These are phyloP conservation scores for Drosophila paranaensis DNA, from an alignment of 2,888 invertebrate species.

Conservation along the genomic window DNA sequence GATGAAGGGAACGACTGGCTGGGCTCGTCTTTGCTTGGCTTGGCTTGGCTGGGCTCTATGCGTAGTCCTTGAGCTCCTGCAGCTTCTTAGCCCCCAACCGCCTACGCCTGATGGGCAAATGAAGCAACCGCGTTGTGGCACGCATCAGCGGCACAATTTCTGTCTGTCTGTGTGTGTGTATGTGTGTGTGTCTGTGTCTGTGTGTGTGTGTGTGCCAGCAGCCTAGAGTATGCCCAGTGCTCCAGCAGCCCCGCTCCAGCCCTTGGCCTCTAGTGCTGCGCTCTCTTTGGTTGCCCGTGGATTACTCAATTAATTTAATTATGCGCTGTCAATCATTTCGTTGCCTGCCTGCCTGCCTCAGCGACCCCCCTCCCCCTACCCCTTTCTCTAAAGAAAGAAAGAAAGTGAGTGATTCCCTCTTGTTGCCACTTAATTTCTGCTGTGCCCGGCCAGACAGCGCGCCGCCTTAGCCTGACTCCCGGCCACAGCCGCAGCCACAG, in stretches of 20 bases:
- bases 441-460: constrained; percentile 58
- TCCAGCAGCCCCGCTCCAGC: neutral
- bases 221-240: constrained; percentile 1
- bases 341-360: constrained; percentile 57
- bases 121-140: constrained; percentile 67
- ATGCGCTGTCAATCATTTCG: constrained; percentile 85
- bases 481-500: constrained; percentile 4
- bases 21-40: neutral
- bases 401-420: constrained; percentile 72
- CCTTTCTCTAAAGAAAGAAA: constrained; percentile 25
- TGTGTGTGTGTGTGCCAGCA: constrained; percentile 4
- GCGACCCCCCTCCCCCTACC: constrained; percentile 2
- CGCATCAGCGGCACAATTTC: constrained; percentile 64
- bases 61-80: constrained; percentile 22
- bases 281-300: constrained; percentile 75
- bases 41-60: constrained; percentile 26
- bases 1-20: constrained; percentile 12
- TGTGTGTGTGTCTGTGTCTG: too few relatives aligned
- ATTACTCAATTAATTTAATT: constrained; percentile 86
- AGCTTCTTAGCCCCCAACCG: constrained; percentile 10
- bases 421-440: constrained; percentile 82
- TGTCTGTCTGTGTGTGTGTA: constrained; percentile 16
- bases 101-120: constrained; percentile 37
- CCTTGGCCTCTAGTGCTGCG: neutral
- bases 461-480: constrained; percentile 26